phyloP scores from a whole-genome alignment of 2,888 invertebrate genomes.

The Conchocele bisecta region DNA sequence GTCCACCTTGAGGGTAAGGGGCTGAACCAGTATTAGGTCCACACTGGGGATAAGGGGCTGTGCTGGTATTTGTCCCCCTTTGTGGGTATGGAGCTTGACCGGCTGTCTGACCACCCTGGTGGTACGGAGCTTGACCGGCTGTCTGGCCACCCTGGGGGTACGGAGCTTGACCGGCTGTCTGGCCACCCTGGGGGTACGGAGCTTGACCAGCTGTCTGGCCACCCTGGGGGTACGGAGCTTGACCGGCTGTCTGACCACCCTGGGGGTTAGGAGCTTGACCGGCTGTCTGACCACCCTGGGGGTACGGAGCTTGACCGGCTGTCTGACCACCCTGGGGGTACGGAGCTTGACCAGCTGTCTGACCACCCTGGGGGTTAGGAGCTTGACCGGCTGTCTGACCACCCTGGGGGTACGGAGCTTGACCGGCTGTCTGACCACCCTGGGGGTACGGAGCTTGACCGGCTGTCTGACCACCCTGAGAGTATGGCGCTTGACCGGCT shows the following conservation, averaged over 20 bases:
- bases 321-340: slow-evolving; percentile 28
- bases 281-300: slow-evolving; percentile 4
- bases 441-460: slow-evolving; percentile 29
- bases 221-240: too few relatives aligned
- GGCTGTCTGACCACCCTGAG: background rate
- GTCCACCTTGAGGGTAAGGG: background rate
- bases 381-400: background rate
- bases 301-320: background rate
- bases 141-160: slow-evolving; percentile 20
- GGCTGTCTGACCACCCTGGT: slow-evolving; percentile 23
- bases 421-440: slow-evolving; percentile 8
- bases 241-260: slow-evolving; percentile 7
- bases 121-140: slow-evolving; percentile 5
- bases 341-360: slow-evolving; percentile 1
- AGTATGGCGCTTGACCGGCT: background rate
- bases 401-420: slow-evolving; percentile 8
- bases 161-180: slow-evolving; percentile 26
- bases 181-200: background rate
- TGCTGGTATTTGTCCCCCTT: slow-evolving; percentile 3
- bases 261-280: background rate
- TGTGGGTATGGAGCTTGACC: slow-evolving; percentile 22
- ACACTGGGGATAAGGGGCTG: background rate
- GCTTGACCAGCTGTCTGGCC: too few relatives aligned
- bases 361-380: slow-evolving; percentile 28
- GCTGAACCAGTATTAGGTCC: background rate